Base-by-base conservation (phyloP, 2,888 invertebrate genomes). In the Oxystoma pomonae region DNA sequence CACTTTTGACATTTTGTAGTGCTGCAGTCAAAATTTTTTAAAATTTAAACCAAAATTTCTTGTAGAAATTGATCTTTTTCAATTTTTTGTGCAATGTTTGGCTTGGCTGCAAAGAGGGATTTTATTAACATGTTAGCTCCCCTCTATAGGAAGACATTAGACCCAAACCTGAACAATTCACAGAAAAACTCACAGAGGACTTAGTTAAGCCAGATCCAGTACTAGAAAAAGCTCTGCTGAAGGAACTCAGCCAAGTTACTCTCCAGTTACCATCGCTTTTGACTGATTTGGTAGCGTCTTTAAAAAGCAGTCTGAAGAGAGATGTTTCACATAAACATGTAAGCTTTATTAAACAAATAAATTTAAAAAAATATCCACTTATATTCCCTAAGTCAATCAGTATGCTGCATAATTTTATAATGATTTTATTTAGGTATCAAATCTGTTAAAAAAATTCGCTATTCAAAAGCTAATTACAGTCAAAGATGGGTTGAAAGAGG, bases 391-490 rank as follows among this genome's bases (percentile, higher is more conserved):
- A n/a, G n/a, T n/a, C n/a, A n/a, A n/a, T n/a, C n/a, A n/a, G n/a
- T n/a, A n/a, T n/a, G n/a, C n/a, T n/a, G n/a, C 81, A 85, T 57
- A 83, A 86, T 35, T 35, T 35, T 35, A 35, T 7, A 35, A 12
- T 7, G 3, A 35, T 35, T 7, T 35, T 35, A 35, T 35, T 35
- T 35, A 35, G 69, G 84, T 93, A 7, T 87, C 88, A 70, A 90
- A 90, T 77, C 83, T 92, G 57, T 78, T 93, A 2, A 87, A 90
- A 71, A 92, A 92, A 77, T 86, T 93, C 76, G 87, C 91, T 1
- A 85, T 87, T n/a, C 92, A 92, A 76, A 87, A 88, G 74, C 77
- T 90, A 59, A 86, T 91, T 65, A 85, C 83, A 57, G 79, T 84
- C 19, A 82, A 82, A 73, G 83, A 83, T 67, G 74, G 75, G 20